Percentiles rank a stretch among this genome's conserved stretches.
phyloP scores from a whole-genome alignment of 2,888 invertebrate species.

The Eupeodes luniger region DNA sequence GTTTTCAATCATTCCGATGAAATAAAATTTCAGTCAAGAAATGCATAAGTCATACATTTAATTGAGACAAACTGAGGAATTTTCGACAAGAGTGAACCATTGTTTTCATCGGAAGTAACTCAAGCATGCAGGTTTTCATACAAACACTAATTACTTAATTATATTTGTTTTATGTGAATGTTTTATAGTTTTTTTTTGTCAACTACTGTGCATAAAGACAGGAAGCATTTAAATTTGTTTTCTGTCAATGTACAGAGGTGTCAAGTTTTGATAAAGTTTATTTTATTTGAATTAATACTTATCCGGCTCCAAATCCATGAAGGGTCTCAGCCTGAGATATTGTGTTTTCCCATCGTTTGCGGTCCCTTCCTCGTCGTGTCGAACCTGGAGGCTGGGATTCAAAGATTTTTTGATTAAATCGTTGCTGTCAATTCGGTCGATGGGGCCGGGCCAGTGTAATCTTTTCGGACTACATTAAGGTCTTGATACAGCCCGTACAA shows the following conservation, averaged over 20 bases:
- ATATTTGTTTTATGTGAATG: background rate
- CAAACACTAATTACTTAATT: slow-evolving; percentile 20
- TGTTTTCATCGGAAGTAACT: background rate
- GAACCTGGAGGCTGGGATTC: too few species aligned
- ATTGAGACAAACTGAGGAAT: background rate
- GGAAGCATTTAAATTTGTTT: background rate
- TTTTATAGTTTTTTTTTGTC: background rate
- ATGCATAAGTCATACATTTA: background rate
- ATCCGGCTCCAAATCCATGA: too few species aligned
- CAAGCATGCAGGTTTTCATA: background rate
- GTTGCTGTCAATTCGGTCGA: too few species aligned
- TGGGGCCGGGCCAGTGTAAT: too few species aligned
- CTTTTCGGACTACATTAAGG: too few species aligned
- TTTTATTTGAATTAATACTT: background rate
- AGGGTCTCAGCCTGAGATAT: too few species aligned
- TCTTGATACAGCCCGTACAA: too few species aligned
- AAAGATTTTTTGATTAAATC: too few species aligned
- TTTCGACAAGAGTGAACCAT: background rate
- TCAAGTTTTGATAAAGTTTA: background rate
- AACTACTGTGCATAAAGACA: background rate
- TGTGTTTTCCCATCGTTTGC: too few species aligned
- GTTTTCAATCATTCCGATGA: background rate
- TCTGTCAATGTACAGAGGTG: background rate
- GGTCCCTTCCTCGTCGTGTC: too few species aligned
- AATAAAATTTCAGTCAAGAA: background rate